These are phyloP conservation scores for Mesocentrotus franciscanus DNA, from an alignment of 53 echinoderm and acorn worm genomes.

Conservation along the genomic window DNA sequence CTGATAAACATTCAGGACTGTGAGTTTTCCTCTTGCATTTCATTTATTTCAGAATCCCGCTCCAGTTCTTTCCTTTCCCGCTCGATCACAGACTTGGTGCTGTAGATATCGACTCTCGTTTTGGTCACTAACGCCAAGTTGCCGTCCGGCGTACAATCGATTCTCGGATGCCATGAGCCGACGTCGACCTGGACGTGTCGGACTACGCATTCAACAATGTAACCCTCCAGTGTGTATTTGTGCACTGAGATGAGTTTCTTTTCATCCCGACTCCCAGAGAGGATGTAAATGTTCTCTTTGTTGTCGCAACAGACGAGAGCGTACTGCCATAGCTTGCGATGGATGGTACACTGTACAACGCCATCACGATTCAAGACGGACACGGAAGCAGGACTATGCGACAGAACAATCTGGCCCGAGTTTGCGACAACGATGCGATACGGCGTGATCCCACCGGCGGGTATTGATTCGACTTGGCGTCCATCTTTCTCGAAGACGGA, in stretches of 20 bases:
- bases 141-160: slow-evolving; percentile 50
- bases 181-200: slow-evolving; percentile 60
- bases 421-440: slow-evolving; percentile 54
- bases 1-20: too few relatives aligned
- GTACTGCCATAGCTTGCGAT: slow-evolving; percentile 63
- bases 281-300: slow-evolving; percentile 49
- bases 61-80: slow-evolving; percentile 32
- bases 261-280: slow-evolving; percentile 57
- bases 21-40: slow-evolving; percentile 11
- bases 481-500: slow-evolving; percentile 61
- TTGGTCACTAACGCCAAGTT: slow-evolving; percentile 56
- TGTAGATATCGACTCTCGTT: slow-evolving; percentile 50
- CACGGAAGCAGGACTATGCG: slow-evolving; percentile 58
- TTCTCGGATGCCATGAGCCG: slow-evolving; percentile 64
- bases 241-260: slow-evolving; percentile 62
- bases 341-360: slow-evolving; percentile 29
- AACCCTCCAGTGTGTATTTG: slow-evolving; percentile 63
- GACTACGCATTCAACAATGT: slow-evolving; percentile 60
- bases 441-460: slow-evolving; percentile 55
- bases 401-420: slow-evolving; percentile 54
- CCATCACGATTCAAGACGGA: slow-evolving; percentile 59
- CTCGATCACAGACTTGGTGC: slow-evolving; percentile 24
- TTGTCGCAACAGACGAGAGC: slow-evolving; percentile 62
- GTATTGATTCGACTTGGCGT: slow-evolving; percentile 31
- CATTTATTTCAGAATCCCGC: not conserved